These are phyloP conservation scores for Orchestes rusci DNA, from an alignment of 2,888 invertebrate species.

Conservation along the genomic window DNA sequence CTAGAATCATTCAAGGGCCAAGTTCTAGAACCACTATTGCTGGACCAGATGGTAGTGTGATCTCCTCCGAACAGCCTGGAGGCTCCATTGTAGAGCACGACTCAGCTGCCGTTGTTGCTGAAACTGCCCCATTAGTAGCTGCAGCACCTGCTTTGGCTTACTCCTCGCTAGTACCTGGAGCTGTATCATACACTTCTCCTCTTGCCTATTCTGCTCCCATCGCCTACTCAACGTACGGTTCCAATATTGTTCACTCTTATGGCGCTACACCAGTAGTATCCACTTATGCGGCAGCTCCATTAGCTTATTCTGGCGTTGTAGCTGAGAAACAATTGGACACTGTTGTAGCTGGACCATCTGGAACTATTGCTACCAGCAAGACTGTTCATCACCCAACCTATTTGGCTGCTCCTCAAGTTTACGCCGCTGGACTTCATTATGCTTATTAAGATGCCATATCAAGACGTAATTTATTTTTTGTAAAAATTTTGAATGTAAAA, in stretches of 20 bases:
- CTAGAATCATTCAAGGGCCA: constrained; percentile 34
- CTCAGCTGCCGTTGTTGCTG: constrained; percentile 9
- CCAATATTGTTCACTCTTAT: constrained; percentile 19
- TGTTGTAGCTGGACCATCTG: constrained; percentile 1
- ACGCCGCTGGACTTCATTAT: constrained; percentile 11
- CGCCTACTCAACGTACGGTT: constrained; percentile 21
- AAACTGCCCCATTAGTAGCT: constrained; percentile 12
- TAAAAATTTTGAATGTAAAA: constrained; percentile 13
- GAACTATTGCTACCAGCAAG: constrained; percentile 12
- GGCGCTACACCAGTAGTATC: constrained; percentile 8
- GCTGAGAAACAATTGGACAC: constrained; percentile 15
- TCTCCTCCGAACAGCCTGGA: constrained; percentile 33
- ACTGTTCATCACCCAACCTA: constrained; percentile 14
- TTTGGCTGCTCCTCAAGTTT: constrained; percentile 11
- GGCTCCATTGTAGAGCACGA: constrained; percentile 32
- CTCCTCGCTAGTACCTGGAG: constrained; percentile 17
- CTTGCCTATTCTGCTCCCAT: constrained; percentile 23
- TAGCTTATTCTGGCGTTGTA: constrained; percentile 23
- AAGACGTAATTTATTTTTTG: constrained; percentile 10
- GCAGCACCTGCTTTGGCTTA: constrained; percentile 14
- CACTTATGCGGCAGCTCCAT: constrained; percentile 22
- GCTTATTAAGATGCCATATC: constrained; percentile 10
- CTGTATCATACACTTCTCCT: constrained; percentile 13
- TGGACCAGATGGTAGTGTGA: constrained; percentile 35
- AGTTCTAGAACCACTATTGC: constrained; percentile 34